phyloP scores from a whole-genome alignment of 35 echinoderm and acorn worm species.

The Holothuria glaberrima region DNA sequence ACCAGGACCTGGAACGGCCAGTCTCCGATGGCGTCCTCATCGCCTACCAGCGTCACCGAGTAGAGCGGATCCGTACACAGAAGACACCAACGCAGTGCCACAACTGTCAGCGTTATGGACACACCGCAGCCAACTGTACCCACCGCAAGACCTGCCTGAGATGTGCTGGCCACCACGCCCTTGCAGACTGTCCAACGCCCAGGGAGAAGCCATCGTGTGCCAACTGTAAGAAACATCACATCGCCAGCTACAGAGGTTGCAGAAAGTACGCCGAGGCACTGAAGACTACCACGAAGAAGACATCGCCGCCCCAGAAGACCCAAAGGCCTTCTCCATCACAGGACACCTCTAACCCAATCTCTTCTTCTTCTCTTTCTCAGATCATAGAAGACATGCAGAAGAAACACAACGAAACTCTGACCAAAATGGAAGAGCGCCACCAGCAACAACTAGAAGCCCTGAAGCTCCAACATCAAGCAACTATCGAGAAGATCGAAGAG shows the following conservation, averaged over 20 bases:
- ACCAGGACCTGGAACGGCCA: neutral
- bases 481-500: too few species aligned
- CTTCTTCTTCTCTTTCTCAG: neutral
- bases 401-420: neutral
- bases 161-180: neutral
- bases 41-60: too few species aligned
- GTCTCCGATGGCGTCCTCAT: too few species aligned
- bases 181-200: neutral
- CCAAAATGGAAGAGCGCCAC: neutral
- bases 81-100: too few species aligned
- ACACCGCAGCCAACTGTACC: neutral
- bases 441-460: neutral
- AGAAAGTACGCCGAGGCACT: too few species aligned
- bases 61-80: too few species aligned
- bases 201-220: neutral
- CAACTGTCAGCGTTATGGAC: neutral
- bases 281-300: neutral
- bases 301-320: neutral
- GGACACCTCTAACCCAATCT: neutral
- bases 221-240: too few species aligned
- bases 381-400: neutral
- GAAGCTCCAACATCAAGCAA: too few species aligned
- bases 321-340: too few species aligned
- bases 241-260: too few species aligned
- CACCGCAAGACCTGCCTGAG: neutral